Evolutionary conservation across 2,113 vertebrate species (phyloP), one percentile per base, ranked within the genome.

Genomic region (Perca flavescens): DNA sequence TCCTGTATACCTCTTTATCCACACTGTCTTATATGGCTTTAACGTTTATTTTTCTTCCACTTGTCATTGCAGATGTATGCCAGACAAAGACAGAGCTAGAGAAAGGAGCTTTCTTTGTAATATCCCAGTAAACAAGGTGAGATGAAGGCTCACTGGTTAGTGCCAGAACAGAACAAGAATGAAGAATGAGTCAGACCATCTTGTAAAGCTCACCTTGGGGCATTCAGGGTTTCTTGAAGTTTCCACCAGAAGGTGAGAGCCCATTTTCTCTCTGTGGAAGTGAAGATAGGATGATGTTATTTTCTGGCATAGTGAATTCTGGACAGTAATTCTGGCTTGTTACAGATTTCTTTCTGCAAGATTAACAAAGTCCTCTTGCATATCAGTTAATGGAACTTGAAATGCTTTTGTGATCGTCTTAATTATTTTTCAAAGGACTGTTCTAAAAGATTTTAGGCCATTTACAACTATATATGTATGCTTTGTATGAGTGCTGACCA

Each of bases 241-340:
- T 94, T 99, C 97, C 86, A 99, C 97, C 95, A 99, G 92, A 75
- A 99, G 94, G 83, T 97, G 94, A 69, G 97, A 97, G 69, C 97
- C 97, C 96, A 99, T 96, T 95, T 94, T 97, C 89, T 99, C 97
- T 92, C 98, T 99, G 91, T 65, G 89, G 43, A 91, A 47, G 77
- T 88, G 85, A 65, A 53, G 46, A 79, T 10, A 49, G 21, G 71
- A 43, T 34, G 12, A 75, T 62, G 71, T 86, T 72, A 82, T 79
- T 79, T 76, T 82, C 43, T 61, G 73, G 47, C 28, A 70, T 77
- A 9, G 21, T 61, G 56, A 52, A 46, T 81, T 77, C 49, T 67
- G 17, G 11, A 65, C 14, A 13, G 16, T 13, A 70, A 6, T 36
- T 28, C 17, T 40, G 34, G 50, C 52, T 31, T 47, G 28, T 22